These are phyloP conservation scores for Aphis craccivora DNA, from an alignment of 1,140 invertebrate species.

Conservation along the genomic window DNA sequence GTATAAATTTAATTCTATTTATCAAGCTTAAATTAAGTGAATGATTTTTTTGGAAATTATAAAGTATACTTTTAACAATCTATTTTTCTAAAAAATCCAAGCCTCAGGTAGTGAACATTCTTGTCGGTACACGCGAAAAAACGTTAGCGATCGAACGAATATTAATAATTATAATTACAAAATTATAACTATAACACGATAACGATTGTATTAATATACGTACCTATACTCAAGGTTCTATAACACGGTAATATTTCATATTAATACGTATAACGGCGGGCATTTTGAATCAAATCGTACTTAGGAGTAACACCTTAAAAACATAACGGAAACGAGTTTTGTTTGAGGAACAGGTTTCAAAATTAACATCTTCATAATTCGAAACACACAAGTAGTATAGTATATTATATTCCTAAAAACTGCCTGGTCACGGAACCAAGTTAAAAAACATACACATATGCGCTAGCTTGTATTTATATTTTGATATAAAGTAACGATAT, in stretches of 20 bases:
- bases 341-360: neutral
- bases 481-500: neutral
- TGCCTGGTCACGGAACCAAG: neutral
- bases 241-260: neutral
- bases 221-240: neutral
- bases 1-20: neutral
- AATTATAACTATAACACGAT: neutral
- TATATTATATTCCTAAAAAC: neutral
- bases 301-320: neutral
- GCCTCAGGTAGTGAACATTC: neutral
- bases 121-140: neutral
- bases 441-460: too few species aligned
- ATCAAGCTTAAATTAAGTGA: neutral
- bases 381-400: neutral
- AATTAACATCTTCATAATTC: conserved; percentile 22
- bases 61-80: neutral
- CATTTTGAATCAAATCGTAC: conserved; percentile 9
- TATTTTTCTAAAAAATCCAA: neutral
- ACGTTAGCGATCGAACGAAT: neutral
- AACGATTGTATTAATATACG: neutral
- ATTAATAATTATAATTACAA: neutral
- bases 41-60: neutral
- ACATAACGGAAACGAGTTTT: conserved; percentile 13
- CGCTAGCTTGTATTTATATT: neutral
- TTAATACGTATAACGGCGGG: neutral